Evolutionary conservation across 1,140 invertebrate species (phyloP), one percentile per base, ranked within the genome.

Genomic region (Teleogryllus occipitalis): DNA sequence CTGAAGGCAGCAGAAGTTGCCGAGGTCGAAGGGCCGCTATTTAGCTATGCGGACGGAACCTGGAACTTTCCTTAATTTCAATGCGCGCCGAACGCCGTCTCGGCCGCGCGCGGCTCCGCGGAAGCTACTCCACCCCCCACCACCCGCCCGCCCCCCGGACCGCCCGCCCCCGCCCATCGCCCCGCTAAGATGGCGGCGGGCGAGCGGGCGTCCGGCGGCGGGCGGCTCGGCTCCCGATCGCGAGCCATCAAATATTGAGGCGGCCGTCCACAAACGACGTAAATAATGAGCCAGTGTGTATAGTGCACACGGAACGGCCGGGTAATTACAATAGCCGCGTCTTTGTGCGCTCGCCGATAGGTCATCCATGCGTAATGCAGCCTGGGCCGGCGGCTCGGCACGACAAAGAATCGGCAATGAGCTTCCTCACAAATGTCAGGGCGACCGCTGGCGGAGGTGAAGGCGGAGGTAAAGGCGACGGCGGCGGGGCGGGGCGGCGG

Each of bases 281-380:
- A 65, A 65, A 65, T 65, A 65, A 65, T 65, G 54, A 65, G 54
- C 54, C 54, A 65, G 54, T 65, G 54, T 65, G 54, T 65, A 65
- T 65, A 65, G 54, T 65, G 54, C 54, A 65, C 54, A 65, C 54
- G 54, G 54, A 65, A 65, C 54, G 10, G 54, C 10, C 10, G 54
- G 54, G 54, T 65, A 65, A 65, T 65, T 65, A 65, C 54, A 65
- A 65, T 65, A 65, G 54, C 10, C 54, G 54, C 54, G 54, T 65
- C 54, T 65, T 65, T 65, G 54, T 65, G 54, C 54, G 10, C 54
- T 18, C 54, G 54, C 54, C 54, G 54, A 65, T 65, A 65, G 54
- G 54, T 65, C 54, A 65, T 65, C 54, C 18, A 65, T 65, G 54
- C 54, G 54, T 65, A 65, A 65, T 65, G 54, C 18, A 65, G 54